Base-by-base conservation (phyloP, 2,888 invertebrate species). In the Apoderus coryli region DNA sequence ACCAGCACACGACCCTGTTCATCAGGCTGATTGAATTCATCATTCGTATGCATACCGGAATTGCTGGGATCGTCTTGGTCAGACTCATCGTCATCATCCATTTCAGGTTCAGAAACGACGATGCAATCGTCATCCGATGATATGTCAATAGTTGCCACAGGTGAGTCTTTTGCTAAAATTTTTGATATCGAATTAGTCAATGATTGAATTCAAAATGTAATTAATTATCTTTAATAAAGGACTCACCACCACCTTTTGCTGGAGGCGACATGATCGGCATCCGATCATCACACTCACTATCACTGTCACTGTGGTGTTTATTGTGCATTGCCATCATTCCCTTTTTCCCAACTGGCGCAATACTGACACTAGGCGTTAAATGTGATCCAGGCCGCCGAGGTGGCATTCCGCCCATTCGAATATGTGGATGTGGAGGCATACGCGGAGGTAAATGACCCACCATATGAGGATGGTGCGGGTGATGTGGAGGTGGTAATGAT, bases 31-130 rank as follows among this genome's bases (percentile, higher is more conserved):
- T 95, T 95, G 50, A 86, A 81, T 4, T 76, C 63, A 57, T 95
- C 95, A 52, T 92, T 90, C 4, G 89, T 88, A 54, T 93, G 93
- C 60, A 86, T 74, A 24, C 72, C 92, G 41, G 88, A 89, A 56
- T 90, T 92, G 39, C 79, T 72, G 2, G 84, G 78, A 61, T 93
- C 93, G 26, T 49, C 50, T 7, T 19, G 19, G 19, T 19, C 19
- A n/a, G 19, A 19, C n/a, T 19, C 19, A 19, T 19, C 19, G n/a
- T n/a, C 76, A 9, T 76, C 77, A 49, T 81, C 78, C 14, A 74
- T 77, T 39, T 78, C 81, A 3, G 79, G 78, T 52, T 84, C 85
- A 3, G 84, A 84, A 19, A 89, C 65, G 47, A 89, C 76, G 45
- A 86, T 84, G 52, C 88, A 86, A 50, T 88, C 86, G 53, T 81